Evolutionary conservation across 2,113 vertebrate species (phyloP).

Genomic region (Orcinus orca): DNA sequence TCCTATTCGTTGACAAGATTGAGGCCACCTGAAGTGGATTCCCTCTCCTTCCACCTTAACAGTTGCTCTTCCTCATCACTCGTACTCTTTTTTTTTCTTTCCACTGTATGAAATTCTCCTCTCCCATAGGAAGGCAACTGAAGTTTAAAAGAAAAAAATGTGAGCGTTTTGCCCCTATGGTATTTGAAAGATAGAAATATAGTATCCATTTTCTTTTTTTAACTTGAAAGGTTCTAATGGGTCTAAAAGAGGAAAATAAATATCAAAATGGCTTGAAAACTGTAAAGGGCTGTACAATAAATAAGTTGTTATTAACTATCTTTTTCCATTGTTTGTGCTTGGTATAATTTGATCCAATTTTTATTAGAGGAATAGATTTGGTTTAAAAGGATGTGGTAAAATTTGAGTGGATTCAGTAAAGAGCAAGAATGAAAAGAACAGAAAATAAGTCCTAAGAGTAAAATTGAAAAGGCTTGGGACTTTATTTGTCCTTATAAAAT

Average conservation of each 20-base stretch:
- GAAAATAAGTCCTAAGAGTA: background rate
- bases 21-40: background rate
- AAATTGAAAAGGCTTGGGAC: background rate
- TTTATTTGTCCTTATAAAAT: slow-evolving; percentile 12
- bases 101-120: background rate
- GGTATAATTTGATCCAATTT: background rate
- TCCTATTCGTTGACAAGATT: background rate
- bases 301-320: background rate
- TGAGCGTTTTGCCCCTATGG: background rate
- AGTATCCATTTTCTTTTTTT: background rate
- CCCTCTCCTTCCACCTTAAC: background rate
- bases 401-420: background rate
- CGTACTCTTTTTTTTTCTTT: background rate
- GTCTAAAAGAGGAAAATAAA: background rate
- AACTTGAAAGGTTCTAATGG: background rate
- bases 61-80: background rate
- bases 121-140: background rate
- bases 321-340: background rate
- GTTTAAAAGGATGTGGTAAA: background rate
- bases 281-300: background rate
- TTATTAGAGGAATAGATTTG: slow-evolving; percentile 29
- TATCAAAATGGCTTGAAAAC: background rate
- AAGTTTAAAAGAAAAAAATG: background rate
- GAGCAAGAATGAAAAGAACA: background rate
- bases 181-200: background rate